Percentiles rank a stretch among this genome's conserved stretches.
Evolutionary conservation across 2,113 vertebrate species (phyloP).

Genomic region (Pelobates fuscus): DNA sequence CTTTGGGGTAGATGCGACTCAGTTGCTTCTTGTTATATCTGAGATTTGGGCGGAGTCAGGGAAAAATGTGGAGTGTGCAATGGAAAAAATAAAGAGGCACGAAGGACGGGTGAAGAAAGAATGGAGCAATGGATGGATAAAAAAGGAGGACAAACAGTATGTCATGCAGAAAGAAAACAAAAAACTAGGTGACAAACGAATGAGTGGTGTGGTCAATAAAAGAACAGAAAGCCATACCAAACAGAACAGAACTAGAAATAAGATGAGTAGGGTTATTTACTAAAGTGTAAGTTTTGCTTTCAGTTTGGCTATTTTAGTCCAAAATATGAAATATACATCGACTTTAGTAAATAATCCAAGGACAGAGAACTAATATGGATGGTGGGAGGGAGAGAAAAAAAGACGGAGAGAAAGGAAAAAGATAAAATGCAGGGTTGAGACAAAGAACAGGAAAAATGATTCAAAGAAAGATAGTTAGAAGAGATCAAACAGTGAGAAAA

Average conservation of each 20-base stretch:
- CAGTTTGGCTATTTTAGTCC: too few species aligned
- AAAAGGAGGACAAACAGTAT: not conserved
- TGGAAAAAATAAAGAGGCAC: not conserved
- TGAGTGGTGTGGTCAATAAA: too few species aligned
- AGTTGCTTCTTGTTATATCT: conserved; percentile 94
- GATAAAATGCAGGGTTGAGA: too few species aligned
- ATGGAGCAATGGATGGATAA: not conserved
- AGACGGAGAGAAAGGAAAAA: too few species aligned
- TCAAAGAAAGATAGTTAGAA: not conserved
- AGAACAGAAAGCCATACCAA: not conserved
- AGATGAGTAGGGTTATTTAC: too few species aligned
- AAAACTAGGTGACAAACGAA: not conserved
- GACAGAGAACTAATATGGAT: too few species aligned
- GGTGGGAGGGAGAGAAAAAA: not conserved
- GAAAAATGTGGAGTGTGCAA: conserved; percentile 22
- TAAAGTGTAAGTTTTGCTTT: too few species aligned
- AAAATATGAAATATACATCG: too few species aligned
- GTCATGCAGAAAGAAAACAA: too few species aligned
- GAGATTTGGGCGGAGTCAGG: conserved; percentile 54
- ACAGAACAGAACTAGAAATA: too few species aligned
- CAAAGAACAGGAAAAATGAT: too few species aligned
- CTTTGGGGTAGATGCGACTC: conserved; percentile 90
- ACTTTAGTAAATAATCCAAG: too few species aligned
- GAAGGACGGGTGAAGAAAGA: not conserved
- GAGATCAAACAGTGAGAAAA: not conserved